Evolutionary conservation across 2,888 invertebrate genomes (phyloP).

Genomic region (Muschampia plurimacula): DNA sequence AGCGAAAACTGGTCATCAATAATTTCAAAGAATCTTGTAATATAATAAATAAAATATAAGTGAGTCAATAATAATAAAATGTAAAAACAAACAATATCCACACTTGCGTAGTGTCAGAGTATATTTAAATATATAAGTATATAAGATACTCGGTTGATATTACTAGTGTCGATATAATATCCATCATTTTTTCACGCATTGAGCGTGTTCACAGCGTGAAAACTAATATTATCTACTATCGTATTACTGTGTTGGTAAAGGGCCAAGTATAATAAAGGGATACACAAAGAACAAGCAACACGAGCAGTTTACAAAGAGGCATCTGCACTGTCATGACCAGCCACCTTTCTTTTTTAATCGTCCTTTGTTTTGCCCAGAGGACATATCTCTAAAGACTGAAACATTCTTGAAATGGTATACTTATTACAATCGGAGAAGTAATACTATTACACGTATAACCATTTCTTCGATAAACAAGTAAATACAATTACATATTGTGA

Average conservation of each 20-base stretch:
- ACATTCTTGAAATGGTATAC: neutral
- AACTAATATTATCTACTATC: slow-evolving; percentile 11
- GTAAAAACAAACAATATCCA: too few species aligned
- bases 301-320: slow-evolving; percentile 2
- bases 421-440: neutral
- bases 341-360: slow-evolving; percentile 8
- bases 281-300: slow-evolving; percentile 16
- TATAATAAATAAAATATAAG: too few species aligned
- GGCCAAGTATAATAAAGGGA: slow-evolving; percentile 24
- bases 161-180: neutral
- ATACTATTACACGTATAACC: neutral
- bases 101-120: too few species aligned
- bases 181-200: neutral
- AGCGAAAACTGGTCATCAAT: too few species aligned
- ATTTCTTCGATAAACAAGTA: too few species aligned
- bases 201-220: neutral
- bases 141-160: too few species aligned
- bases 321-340: slow-evolving; percentile 7
- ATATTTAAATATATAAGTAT: too few species aligned
- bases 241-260: slow-evolving; percentile 18
- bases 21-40: too few species aligned
- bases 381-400: neutral
- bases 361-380: neutral
- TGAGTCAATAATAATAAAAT: too few species aligned
- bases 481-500: too few species aligned